These are phyloP conservation scores for Melinaea marsaeus DNA, from an alignment of 2,888 invertebrate species.

Conservation along the genomic window DNA sequence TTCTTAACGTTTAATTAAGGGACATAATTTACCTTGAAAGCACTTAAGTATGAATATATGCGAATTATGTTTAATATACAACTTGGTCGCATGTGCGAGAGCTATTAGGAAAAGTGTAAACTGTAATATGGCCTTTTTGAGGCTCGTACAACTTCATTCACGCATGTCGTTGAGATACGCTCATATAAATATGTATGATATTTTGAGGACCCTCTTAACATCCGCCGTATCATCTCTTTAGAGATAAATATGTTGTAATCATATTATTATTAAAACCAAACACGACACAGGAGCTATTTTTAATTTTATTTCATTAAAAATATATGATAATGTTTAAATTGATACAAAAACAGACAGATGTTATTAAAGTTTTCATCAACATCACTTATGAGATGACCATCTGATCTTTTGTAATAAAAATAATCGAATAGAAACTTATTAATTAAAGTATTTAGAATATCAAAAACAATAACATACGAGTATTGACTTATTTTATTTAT, in stretches of 20 bases:
- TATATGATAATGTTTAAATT: too few relatives aligned
- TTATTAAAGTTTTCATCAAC: slow-evolving; percentile 7
- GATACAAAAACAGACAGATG: too few relatives aligned
- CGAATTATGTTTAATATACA: slow-evolving; percentile 55
- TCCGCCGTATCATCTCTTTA: slow-evolving; percentile 2
- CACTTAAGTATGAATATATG: slow-evolving; percentile 58
- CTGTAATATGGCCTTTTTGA: slow-evolving; percentile 45
- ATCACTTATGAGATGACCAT: background rate
- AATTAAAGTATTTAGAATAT: too few relatives aligned
- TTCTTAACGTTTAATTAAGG: slow-evolving; percentile 53
- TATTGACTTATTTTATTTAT: too few relatives aligned
- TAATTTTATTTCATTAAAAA: too few relatives aligned
- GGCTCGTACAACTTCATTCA: too few relatives aligned
- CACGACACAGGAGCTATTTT: background rate
- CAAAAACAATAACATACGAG: too few relatives aligned
- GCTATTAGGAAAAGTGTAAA: slow-evolving; percentile 58
- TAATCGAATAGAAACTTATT: too few relatives aligned
- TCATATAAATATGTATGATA: slow-evolving; percentile 22
- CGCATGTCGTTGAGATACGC: too few relatives aligned
- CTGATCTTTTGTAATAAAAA: too few relatives aligned
- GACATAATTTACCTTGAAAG: slow-evolving; percentile 59
- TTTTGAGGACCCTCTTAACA: slow-evolving; percentile 18
- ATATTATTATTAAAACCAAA: background rate
- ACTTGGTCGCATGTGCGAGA: slow-evolving; percentile 46
- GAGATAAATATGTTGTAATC: too few relatives aligned